These are phyloP conservation scores for Dicrostonyx torquatus DNA, from an alignment of 2,797 vertebrate genomes.

Conservation along the genomic window DNA sequence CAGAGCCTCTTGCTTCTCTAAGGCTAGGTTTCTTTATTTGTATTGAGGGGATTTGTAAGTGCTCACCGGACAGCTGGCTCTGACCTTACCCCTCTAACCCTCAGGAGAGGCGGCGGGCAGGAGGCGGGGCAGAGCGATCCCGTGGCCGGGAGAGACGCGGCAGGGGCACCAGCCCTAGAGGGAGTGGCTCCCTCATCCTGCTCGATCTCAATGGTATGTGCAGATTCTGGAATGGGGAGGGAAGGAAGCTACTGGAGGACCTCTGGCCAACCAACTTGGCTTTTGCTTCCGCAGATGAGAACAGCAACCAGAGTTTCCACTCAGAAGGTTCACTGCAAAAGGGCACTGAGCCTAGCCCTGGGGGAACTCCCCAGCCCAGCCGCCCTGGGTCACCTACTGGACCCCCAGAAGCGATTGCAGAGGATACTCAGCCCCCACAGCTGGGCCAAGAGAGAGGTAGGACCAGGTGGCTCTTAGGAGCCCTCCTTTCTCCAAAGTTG, in stretches of 20 bases:
- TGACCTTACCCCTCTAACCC: conserved; percentile 40
- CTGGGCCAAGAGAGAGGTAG: conserved; percentile 85
- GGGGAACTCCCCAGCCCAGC: conserved; percentile 83
- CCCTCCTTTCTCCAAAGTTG: background rate
- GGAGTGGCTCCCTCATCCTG: conserved; percentile 81
- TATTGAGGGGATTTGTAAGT: background rate
- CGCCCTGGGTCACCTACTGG: conserved; percentile 79
- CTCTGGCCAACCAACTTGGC: conserved; percentile 1
- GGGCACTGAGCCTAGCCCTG: conserved; percentile 82
- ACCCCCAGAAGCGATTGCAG: conserved; percentile 70
- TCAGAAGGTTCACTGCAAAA: conserved; percentile 83
- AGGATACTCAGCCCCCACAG: conserved; percentile 82
- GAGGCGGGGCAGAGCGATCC: conserved; percentile 77
- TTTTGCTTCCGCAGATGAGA: conserved; percentile 81
- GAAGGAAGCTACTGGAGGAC: background rate
- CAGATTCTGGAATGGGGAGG: background rate
- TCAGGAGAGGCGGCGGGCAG: conserved; percentile 80
- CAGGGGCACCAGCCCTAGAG: conserved; percentile 74
- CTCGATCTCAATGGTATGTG: conserved; percentile 84
- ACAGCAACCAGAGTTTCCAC: conserved; percentile 85
- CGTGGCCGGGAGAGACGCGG: conserved; percentile 78
- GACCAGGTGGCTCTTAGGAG: conserved; percentile 25
- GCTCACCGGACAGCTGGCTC: background rate
- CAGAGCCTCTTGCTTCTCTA: conserved; percentile 26
- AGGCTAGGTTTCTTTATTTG: conserved; percentile 45